Conservation (phyloP, 1,140 invertebrate genomes). For the Zaprionus ornatus region DNA sequence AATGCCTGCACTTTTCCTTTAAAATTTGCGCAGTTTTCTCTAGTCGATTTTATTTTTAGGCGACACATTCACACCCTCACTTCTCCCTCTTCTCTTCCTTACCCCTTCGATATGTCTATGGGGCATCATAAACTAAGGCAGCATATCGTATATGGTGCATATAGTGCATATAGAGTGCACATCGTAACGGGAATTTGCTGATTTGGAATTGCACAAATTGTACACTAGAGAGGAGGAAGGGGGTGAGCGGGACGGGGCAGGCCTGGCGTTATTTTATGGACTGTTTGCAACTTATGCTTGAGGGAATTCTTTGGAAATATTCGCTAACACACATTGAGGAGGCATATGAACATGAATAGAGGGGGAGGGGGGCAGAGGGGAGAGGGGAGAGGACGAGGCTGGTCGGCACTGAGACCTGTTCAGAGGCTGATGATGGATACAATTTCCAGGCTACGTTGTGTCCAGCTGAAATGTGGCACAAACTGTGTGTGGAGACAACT, state of each 20-base stretch:
- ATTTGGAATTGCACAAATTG: conserved; percentile 19
- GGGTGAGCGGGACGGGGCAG: not conserved
- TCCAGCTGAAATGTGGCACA: conserved; percentile 7
- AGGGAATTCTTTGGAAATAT: conserved; percentile 10
- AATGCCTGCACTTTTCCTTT: not conserved
- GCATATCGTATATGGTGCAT: not conserved
- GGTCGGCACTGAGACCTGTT: not conserved
- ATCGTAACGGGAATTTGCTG: not conserved
- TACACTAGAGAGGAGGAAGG: not conserved
- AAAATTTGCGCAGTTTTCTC: not conserved
- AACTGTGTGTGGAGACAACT: not conserved
- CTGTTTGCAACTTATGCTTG: conserved; percentile 29
- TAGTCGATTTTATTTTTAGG: not conserved
- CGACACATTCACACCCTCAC: not conserved
- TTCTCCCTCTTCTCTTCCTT: not conserved
- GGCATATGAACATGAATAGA: not conserved
- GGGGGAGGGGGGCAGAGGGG: not conserved
- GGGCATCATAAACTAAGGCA: conserved; percentile 1
- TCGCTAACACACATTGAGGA: not conserved
- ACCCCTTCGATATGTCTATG: not conserved
- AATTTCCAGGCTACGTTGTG: not conserved
- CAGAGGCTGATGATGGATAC: not conserved
- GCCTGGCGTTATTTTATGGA: conserved; percentile 15
- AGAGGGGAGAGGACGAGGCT: not conserved
- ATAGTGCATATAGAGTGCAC: not conserved